Evolutionary conservation across 2,797 vertebrate species (phyloP), one percentile per base, ranked within the genome.

Genomic region (Notamacropus eugenii): DNA sequence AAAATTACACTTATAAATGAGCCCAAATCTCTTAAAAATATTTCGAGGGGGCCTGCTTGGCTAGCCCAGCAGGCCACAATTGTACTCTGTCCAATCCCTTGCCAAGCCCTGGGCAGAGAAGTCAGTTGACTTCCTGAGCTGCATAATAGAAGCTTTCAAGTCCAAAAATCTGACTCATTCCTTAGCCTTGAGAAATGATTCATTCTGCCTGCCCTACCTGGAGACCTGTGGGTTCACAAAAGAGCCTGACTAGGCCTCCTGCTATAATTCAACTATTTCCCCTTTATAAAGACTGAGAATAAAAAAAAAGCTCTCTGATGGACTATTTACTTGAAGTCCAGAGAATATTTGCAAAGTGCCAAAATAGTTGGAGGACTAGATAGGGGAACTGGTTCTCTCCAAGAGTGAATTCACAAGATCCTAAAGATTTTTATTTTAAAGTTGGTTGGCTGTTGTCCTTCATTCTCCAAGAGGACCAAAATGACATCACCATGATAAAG

Each of bases 391-490:
- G 93, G 55, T 93, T 93, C 28, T 94, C 59, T 55, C 40, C 92
- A 92, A 96, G 58, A 93, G 95, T 28, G 58, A 97, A 0, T 46
- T 87, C 40, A 0, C 3, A 87, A 50, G 12, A 93, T 94, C 96
- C 91, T 95, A 96, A 90, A 96, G 90, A 96, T 92, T 96, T 96
- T 55, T 22, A 87, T 94, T 97, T 97, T 93, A 96, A 96, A 90
- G 52, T 52, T 52, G 52, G 52, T 52, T 52, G 52, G 52, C 6
- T 52, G 52, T 52, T 52, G 52, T 52, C 52, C 52, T 52, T 52
- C 52, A 6, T 52, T 52, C 52, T 52, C 52, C 52, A 52, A 52
- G 52, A 52, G 52, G 6, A 52, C 6, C 52, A 52, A 52, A 52
- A 52, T 52, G 52, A 52, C 52, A 52, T 52, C 52, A 52, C 52